These are phyloP conservation scores for Stictocephala bisonia DNA, from an alignment of 2,888 invertebrate genomes.

Conservation along the genomic window DNA sequence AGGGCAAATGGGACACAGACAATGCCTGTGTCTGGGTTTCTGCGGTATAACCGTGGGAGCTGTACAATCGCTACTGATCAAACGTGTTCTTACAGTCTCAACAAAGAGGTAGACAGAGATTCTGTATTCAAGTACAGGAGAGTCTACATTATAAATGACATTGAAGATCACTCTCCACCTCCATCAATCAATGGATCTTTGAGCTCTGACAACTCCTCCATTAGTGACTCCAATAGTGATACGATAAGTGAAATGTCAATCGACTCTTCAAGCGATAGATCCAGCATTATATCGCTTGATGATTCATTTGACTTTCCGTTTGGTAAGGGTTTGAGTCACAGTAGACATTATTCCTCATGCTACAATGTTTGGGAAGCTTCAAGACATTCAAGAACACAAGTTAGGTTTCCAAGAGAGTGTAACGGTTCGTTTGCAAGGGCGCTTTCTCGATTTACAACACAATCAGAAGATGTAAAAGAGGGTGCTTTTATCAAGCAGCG, in stretches of 20 bases:
- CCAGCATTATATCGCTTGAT: slow-evolving; percentile 67
- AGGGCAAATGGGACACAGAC: slow-evolving; percentile 65
- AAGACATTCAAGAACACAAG: slow-evolving; percentile 30
- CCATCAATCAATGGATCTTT: slow-evolving; percentile 50
- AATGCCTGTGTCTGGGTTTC: slow-evolving; percentile 64
- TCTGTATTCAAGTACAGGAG: slow-evolving; percentile 64
- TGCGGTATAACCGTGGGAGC: slow-evolving; percentile 43
- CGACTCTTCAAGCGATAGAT: slow-evolving; percentile 67
- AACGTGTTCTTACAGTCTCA: not conserved
- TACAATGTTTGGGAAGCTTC: slow-evolving; percentile 59
- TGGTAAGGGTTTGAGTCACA: slow-evolving; percentile 62
- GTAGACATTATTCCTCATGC: slow-evolving; percentile 59
- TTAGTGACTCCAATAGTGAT: slow-evolving; percentile 66
- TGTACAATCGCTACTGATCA: slow-evolving; percentile 45
- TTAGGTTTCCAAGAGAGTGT: slow-evolving; percentile 65
- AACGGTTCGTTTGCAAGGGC: slow-evolving; percentile 66
- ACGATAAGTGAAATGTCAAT: slow-evolving; percentile 67
- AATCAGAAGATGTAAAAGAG: slow-evolving; percentile 33
- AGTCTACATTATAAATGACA: slow-evolving; percentile 65
- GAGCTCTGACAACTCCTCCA: slow-evolving; percentile 57
- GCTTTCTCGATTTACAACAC: slow-evolving; percentile 63
- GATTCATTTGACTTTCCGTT: slow-evolving; percentile 66
- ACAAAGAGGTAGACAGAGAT: slow-evolving; percentile 45
- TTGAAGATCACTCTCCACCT: slow-evolving; percentile 61
- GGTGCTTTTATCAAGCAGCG: slow-evolving; percentile 37